Percentiles rank a stretch among this genome's conserved stretches.
Conservation (phyloP, 2,113 vertebrate genomes). For the Gymnarchus niloticus region DNA sequence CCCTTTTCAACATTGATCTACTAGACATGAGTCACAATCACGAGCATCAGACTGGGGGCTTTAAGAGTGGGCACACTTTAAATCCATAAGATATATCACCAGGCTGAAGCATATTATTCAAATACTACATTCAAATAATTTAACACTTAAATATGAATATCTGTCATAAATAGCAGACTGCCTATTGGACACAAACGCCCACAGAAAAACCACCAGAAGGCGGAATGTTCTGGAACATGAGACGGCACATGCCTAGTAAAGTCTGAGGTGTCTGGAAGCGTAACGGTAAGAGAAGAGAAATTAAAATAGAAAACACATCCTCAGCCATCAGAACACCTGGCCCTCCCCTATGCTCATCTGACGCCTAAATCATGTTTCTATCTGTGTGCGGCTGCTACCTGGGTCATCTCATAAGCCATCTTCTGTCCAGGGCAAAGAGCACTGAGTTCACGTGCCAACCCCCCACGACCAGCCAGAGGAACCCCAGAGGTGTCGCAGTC, state of each 20-base stretch:
- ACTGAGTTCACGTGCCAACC: background rate
- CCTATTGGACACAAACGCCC: slow-evolving; percentile 29
- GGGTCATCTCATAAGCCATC: background rate
- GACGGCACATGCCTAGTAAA: slow-evolving; percentile 38
- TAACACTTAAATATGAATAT: slow-evolving; percentile 46
- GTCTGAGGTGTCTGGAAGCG: background rate
- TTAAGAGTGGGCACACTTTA: slow-evolving; percentile 41
- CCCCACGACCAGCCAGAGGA: background rate
- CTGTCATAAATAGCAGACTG: slow-evolving; percentile 30
- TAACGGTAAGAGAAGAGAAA: background rate
- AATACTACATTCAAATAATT: slow-evolving; percentile 58
- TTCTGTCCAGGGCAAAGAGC: background rate
- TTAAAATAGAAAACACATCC: slow-evolving; percentile 1
- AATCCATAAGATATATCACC: slow-evolving; percentile 39
- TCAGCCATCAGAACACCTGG: background rate
- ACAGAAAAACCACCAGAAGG: slow-evolving; percentile 41
- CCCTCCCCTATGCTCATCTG: background rate
- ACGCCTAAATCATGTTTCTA: background rate
- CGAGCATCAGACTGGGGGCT: background rate
- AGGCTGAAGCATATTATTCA: slow-evolving; percentile 48
- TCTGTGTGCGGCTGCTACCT: background rate
- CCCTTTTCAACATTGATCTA: slow-evolving; percentile 39
- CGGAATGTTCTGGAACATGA: slow-evolving; percentile 35
- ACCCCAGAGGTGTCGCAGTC: background rate
- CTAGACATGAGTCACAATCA: slow-evolving; percentile 35